Base-by-base conservation (phyloP, 2,888 invertebrate genomes). In the Amphipyra tragopoginis region DNA sequence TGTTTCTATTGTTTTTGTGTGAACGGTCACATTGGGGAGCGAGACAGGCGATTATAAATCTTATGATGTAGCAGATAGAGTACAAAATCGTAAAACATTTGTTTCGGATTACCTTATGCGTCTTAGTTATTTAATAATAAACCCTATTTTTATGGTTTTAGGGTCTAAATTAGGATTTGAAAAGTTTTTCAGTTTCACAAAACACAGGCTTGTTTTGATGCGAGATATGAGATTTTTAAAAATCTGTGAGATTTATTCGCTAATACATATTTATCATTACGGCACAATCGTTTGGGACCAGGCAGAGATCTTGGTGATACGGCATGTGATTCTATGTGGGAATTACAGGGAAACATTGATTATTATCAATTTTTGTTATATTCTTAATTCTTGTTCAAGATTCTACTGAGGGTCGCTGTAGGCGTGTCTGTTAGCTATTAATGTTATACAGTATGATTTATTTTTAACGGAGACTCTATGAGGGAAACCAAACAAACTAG, bases 181-280 rank as follows among this genome's bases (percentile, higher is more conserved):
- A 10, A 55, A 7, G 29, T 8, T 26, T 55, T 50, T n/a, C 6
- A 44, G 53, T 71, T 51, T 7, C 53, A 5, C n/a, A 51, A 62
- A 57, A 62, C 33, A 14, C 33, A 42, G 70, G 50, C 61, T 56
- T 74, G 45, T 69, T 52, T 58, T 43, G 34, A 39, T 42, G 38
- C 51, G 10, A 49, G 49, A 55, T 56, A 54, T 48, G 1, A 56
- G 49, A 56, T 72, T 60, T 50, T 34, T 54, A 48, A 59, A 43
- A 67, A 74, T 68, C 65, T 72, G 70, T 62, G 68, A 72, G 76
- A 72, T 79, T 74, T 63, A 69, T 66, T 45, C 57, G 56, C 60
- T 77, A 75, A 70, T 69, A 72, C 70, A 75, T 70, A 62, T 74
- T 72, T 69, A 72, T 75, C 75, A 40, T 69, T 55, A 58, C 58